phyloP scores from a whole-genome alignment of 2,888 invertebrate genomes.

The Aquatica leii region DNA sequence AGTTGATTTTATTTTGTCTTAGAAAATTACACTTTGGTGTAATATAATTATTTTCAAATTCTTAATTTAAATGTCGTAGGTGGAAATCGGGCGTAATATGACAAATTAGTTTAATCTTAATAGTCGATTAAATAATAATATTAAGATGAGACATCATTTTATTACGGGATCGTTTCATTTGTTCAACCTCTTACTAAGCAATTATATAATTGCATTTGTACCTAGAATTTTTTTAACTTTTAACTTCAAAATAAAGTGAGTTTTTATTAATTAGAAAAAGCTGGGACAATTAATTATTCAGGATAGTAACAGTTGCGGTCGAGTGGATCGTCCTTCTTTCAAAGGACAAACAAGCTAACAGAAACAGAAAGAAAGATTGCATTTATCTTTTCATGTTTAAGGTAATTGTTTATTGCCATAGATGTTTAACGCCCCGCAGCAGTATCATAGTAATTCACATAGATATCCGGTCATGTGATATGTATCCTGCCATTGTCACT shows the following conservation, averaged over 20 bases:
- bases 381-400: conserved; percentile 1
- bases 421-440: conserved; percentile 32
- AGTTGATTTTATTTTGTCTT: no score
- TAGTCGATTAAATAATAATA: conserved; percentile 32
- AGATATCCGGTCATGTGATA: conserved; percentile 58
- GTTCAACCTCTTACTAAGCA: conserved; percentile 25
- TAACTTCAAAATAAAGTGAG: no score
- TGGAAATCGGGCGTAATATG: conserved; percentile 25
- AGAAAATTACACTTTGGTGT: no score
- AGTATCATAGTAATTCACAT: conserved; percentile 50
- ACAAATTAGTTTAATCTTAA: conserved; percentile 28
- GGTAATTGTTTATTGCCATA: conserved; percentile 12
- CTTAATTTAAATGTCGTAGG: conserved; percentile 17
- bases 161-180: conserved; percentile 34
- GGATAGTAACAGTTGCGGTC: not conserved
- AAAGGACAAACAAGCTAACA: no score
- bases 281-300: no score
- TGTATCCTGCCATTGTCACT: conserved; percentile 58
- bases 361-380: not conserved
- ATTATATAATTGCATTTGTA: conserved; percentile 23
- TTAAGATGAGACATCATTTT: conserved; percentile 32
- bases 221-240: not conserved
- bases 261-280: no score
- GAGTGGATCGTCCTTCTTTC: not conserved
- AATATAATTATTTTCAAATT: no score